Evolutionary conservation across 2,113 vertebrate species (phyloP).

Genomic region (Urocolius indicus): DNA sequence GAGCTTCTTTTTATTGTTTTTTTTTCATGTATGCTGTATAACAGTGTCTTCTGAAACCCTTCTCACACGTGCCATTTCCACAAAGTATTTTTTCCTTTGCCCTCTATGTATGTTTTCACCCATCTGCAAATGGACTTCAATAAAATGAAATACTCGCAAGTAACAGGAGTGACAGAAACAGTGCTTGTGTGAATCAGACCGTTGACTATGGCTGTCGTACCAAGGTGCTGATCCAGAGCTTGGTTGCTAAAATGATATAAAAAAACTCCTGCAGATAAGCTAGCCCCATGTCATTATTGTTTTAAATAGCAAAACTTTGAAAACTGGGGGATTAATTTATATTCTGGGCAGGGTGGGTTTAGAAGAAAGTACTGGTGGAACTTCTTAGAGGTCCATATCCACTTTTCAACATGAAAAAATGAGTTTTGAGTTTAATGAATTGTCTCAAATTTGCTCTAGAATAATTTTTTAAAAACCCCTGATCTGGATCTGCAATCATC

Average conservation of each 20-base stretch:
- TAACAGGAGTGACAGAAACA: background rate
- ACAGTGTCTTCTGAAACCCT: constrained; percentile 40
- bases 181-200: background rate
- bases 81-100: constrained; percentile 66
- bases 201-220: background rate
- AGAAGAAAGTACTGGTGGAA: background rate
- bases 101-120: background rate
- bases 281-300: background rate
- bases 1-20: background rate
- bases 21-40: constrained; percentile 26
- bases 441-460: background rate
- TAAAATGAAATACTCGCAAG: background rate
- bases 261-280: background rate
- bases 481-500: background rate
- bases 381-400: background rate
- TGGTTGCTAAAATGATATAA: background rate
- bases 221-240: background rate
- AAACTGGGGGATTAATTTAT: background rate
- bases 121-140: background rate
- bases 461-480: no score
- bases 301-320: background rate
- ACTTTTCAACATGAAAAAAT: background rate
- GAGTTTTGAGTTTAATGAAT: background rate
- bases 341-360: fast-evolving
- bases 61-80: constrained; percentile 55